phyloP scores from a whole-genome alignment of 2,888 invertebrate genomes.

The Eumacrocentrus americanus region DNA sequence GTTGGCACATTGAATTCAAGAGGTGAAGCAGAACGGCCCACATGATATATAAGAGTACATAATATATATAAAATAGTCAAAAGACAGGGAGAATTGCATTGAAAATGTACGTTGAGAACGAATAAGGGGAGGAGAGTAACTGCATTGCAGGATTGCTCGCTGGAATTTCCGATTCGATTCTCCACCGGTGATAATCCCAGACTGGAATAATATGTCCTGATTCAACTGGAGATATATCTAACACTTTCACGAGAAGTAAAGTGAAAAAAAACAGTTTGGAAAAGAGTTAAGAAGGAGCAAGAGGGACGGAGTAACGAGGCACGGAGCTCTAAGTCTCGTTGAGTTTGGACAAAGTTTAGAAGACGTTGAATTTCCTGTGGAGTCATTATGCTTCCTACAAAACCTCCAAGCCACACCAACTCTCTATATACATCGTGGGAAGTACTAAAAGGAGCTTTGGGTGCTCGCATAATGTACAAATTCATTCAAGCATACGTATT shows the following conservation, averaged over 20 bases:
- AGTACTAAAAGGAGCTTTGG: not conserved
- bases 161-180: conserved; percentile 23
- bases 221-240: not conserved
- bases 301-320: not conserved
- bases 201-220: conserved; percentile 3
- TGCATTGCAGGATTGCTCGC: conserved; percentile 19
- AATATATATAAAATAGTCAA: no score
- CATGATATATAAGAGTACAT: no score
- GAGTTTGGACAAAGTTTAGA: not conserved
- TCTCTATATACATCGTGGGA: not conserved
- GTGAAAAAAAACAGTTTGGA: no score
- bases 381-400: conserved; percentile 10
- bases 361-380: not conserved
- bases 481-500: not conserved
- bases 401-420: not conserved
- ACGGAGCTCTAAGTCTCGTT: not conserved
- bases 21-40: not conserved
- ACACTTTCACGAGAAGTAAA: not conserved
- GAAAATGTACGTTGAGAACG: not conserved
- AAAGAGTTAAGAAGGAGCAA: no score
- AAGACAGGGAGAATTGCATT: no score
- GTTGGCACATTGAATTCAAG: conserved; percentile 24
- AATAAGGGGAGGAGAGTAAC: conserved; percentile 3
- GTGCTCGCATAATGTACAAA: not conserved
- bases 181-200: conserved; percentile 5